Evolutionary conservation across 2,888 invertebrate genomes (phyloP).

Genomic region (Agrochola lota): DNA sequence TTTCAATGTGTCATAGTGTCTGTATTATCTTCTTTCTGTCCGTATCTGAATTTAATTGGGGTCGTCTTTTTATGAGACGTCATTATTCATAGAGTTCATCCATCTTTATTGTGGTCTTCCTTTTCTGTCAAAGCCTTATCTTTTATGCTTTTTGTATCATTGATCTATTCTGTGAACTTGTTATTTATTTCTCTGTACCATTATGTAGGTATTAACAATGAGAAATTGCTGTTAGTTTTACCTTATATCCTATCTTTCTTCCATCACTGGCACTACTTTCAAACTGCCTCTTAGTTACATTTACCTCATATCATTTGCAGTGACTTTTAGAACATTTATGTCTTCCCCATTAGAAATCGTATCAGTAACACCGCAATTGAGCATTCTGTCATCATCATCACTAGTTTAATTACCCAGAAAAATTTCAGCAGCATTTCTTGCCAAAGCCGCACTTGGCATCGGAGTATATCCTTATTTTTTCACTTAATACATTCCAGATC

Average conservation of each 20-base stretch:
- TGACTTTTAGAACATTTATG: neutral
- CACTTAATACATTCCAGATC: conserved; percentile 10
- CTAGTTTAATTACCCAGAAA: neutral
- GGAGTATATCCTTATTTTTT: conserved; percentile 4
- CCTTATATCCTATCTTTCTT: neutral
- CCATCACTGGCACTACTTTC: too few relatives aligned
- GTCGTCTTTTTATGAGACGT: conserved; percentile 27
- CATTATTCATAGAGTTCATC: conserved; percentile 23
- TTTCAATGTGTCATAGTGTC: conserved; percentile 48
- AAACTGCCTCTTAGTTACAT: neutral
- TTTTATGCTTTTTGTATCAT: neutral
- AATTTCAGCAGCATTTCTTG: neutral
- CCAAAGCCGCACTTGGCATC: neutral
- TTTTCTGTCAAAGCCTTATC: neutral
- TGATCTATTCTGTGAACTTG: neutral
- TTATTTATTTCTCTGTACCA: neutral
- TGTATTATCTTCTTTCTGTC: conserved; percentile 20
- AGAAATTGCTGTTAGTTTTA: neutral
- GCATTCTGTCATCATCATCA: neutral
- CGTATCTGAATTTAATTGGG: conserved; percentile 49
- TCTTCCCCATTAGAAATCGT: neutral
- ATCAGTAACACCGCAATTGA: too few relatives aligned
- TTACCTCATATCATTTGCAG: too few relatives aligned
- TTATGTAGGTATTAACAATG: neutral
- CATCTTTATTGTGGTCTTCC: conserved; percentile 10